phyloP scores from a whole-genome alignment of 2,888 invertebrate genomes.

The Platycnemis pennipes region DNA sequence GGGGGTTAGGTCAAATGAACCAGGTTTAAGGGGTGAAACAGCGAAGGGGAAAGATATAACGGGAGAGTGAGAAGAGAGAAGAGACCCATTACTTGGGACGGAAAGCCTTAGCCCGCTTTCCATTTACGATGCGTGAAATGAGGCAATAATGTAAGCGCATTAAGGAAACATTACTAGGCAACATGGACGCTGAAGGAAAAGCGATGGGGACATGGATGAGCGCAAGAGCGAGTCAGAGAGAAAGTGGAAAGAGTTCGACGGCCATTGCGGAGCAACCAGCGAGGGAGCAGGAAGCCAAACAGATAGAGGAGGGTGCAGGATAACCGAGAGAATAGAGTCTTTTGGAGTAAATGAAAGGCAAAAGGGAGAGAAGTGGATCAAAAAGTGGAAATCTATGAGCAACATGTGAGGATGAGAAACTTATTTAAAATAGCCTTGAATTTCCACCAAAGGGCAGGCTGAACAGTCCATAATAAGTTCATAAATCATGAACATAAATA shows the following conservation, averaged over 20 bases:
- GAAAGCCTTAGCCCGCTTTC: slow-evolving; percentile 29
- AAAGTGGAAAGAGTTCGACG: background rate
- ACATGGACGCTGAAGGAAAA: background rate
- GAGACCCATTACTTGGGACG: background rate
- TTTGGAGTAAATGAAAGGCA: background rate
- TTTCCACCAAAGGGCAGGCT: too few relatives aligned
- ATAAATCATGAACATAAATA: too few relatives aligned
- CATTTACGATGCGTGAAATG: slow-evolving; percentile 48
- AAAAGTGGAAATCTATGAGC: background rate
- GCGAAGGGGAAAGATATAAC: background rate
- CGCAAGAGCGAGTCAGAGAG: background rate
- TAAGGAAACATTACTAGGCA: slow-evolving; percentile 44
- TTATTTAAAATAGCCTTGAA: background rate
- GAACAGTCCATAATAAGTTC: too few relatives aligned
- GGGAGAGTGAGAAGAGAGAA: background rate
- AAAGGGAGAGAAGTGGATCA: background rate
- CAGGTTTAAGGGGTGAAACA: background rate
- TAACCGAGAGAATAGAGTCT: background rate
- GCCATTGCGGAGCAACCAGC: background rate
- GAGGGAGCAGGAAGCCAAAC: background rate
- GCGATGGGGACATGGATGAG: background rate
- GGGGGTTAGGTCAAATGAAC: background rate
- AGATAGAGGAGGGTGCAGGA: background rate
- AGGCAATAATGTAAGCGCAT: slow-evolving; percentile 52
- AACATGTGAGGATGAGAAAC: background rate